These are phyloP conservation scores for Pelusios castaneus DNA, from an alignment of 2,113 vertebrate species.

Conservation along the genomic window DNA sequence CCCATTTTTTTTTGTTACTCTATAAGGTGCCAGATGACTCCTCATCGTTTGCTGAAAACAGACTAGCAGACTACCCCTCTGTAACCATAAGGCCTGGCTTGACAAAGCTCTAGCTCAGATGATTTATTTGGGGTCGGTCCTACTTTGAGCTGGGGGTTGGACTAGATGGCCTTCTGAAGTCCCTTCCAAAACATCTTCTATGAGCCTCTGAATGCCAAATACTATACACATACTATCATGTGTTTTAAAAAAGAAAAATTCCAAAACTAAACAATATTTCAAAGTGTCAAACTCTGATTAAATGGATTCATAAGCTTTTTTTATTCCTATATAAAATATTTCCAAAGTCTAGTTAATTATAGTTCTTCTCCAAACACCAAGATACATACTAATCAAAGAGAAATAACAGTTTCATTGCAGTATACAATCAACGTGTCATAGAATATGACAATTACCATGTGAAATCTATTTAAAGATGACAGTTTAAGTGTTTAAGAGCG, in stretches of 20 bases:
- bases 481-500: background rate
- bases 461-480: background rate
- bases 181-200: too few relatives aligned
- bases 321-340: background rate
- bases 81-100: too few relatives aligned
- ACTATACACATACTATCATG: background rate
- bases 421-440: background rate
- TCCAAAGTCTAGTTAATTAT: background rate
- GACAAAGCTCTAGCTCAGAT: too few relatives aligned
- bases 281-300: background rate
- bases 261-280: background rate
- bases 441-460: background rate
- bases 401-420: background rate
- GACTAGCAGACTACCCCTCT: too few relatives aligned
- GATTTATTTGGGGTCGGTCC: too few relatives aligned
- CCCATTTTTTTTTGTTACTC: too few relatives aligned
- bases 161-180: too few relatives aligned
- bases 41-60: too few relatives aligned
- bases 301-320: background rate
- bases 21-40: too few relatives aligned
- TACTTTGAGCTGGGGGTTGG: too few relatives aligned
- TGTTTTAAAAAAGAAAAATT: background rate
- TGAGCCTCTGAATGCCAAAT: background rate
- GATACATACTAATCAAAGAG: background rate
- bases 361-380: background rate